Percentiles rank a stretch among this genome's conserved stretches.
These are phyloP conservation scores for Ypsolopha sequella DNA, from an alignment of 2,888 invertebrate species.

Conservation along the genomic window DNA sequence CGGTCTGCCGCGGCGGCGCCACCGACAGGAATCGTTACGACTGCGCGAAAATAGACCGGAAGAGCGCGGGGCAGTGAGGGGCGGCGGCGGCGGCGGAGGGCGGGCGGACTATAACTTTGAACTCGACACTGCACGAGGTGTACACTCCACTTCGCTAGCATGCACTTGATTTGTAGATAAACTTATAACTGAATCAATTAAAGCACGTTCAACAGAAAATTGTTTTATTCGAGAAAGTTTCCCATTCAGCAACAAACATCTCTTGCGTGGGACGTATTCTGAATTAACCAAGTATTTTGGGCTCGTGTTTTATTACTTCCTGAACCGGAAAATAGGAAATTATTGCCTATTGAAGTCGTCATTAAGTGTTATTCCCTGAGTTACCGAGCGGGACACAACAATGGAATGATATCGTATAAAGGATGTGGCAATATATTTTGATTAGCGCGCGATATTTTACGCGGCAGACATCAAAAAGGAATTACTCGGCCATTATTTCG, in stretches of 20 bases:
- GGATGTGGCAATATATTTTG: slow-evolving; percentile 43
- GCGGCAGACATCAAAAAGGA: slow-evolving; percentile 45
- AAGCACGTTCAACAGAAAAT: slow-evolving; percentile 26
- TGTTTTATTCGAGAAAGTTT: slow-evolving; percentile 14
- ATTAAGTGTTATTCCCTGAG: neutral
- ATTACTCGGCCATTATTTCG: slow-evolving; percentile 37
- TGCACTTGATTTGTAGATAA: slow-evolving; percentile 55
- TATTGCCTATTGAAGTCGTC: neutral
- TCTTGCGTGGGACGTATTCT: too few species aligned
- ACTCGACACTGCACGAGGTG: slow-evolving; percentile 3
- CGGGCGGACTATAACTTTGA: slow-evolving; percentile 1
- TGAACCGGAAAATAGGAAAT: neutral
- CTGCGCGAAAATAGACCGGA: slow-evolving; percentile 51
- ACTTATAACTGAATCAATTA: slow-evolving; percentile 54
- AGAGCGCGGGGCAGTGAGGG: slow-evolving; percentile 9
- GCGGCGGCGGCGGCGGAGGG: slow-evolving; percentile 10
- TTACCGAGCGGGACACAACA: neutral
- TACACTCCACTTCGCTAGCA: slow-evolving; percentile 10
- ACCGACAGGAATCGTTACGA: slow-evolving; percentile 50
- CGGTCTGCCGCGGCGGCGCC: slow-evolving; percentile 33
- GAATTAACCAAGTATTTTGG: too few species aligned
- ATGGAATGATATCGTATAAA: slow-evolving; percentile 16
- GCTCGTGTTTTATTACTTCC: too few species aligned
- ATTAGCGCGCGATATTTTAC: slow-evolving; percentile 37
- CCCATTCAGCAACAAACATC: too few species aligned